phyloP scores from a whole-genome alignment of 2,888 invertebrate species.

The Dastarcus helophoroides region DNA sequence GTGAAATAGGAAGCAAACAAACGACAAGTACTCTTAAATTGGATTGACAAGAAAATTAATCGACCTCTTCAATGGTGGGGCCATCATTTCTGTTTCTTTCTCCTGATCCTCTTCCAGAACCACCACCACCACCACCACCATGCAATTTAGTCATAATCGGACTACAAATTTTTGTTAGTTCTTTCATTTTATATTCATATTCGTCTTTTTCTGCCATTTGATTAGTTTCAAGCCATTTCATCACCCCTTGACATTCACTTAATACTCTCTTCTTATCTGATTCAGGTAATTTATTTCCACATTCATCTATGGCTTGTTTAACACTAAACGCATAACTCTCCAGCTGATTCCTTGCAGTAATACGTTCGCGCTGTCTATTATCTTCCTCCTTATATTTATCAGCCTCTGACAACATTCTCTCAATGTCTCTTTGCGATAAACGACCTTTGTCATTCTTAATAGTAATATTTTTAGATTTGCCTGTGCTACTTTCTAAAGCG shows the following conservation, averaged over 20 bases:
- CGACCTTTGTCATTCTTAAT: slow-evolving; percentile 78
- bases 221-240: slow-evolving; percentile 63
- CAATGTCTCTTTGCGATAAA: slow-evolving; percentile 70
- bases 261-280: slow-evolving; percentile 36
- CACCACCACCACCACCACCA: slow-evolving; percentile 18
- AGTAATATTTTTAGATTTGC: slow-evolving; percentile 62
- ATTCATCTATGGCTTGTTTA: slow-evolving; percentile 57
- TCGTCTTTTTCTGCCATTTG: slow-evolving; percentile 52
- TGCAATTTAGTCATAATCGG: slow-evolving; percentile 49
- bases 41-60: too few species aligned
- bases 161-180: slow-evolving; percentile 46
- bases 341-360: slow-evolving; percentile 59
- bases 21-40: too few species aligned
- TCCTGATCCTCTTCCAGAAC: slow-evolving; percentile 13
- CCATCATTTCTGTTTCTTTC: slow-evolving; percentile 24
- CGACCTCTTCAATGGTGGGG: slow-evolving; percentile 35
- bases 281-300: slow-evolving; percentile 48
- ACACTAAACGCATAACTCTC: slow-evolving; percentile 60
- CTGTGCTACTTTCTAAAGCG: slow-evolving; percentile 43
- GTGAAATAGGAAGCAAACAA: too few species aligned
- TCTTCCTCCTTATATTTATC: slow-evolving; percentile 55
- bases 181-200: slow-evolving; percentile 49
- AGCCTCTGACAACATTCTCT: slow-evolving; percentile 66
- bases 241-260: slow-evolving; percentile 45
- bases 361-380: slow-evolving; percentile 53